A percentile compares a stretch with the other conserved stretches of the same genome.
Conservation (phyloP, 2,888 invertebrate genomes). For the Imbricaverruca yamaguchii region DNA sequence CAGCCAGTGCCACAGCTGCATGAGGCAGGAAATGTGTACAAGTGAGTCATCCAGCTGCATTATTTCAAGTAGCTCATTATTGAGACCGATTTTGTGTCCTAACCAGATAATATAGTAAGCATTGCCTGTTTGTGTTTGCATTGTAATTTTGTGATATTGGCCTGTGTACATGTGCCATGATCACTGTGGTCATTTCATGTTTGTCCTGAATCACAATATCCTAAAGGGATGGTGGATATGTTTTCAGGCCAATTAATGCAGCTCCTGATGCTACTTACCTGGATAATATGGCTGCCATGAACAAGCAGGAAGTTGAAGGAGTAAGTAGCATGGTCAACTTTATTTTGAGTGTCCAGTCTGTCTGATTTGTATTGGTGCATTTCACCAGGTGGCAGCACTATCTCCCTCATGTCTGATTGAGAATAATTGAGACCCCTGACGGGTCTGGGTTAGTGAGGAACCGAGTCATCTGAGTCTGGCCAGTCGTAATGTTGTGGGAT, state of each 20-base stretch:
- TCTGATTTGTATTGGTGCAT: no score
- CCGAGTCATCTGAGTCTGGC: no score
- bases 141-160: neutral
- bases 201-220: no score
- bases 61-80: neutral
- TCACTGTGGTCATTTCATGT: neutral
- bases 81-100: neutral
- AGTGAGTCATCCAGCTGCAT: neutral
- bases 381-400: no score
- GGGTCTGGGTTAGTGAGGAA: no score
- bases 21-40: conserved; percentile 10
- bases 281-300: conserved; percentile 32
- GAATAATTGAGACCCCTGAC: no score
- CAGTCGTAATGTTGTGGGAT: no score
- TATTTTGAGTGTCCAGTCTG: neutral
- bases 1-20: neutral
- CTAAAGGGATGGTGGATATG: no score
- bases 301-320: conserved; percentile 34
- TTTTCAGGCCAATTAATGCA: conserved; percentile 21
- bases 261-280: neutral
- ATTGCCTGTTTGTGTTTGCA: neutral
- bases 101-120: no score
- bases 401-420: no score
- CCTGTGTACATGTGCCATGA: neutral
- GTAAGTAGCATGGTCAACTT: neutral